Conservation (phyloP, 2,113 vertebrate genomes). For the Rattus rattus region DNA sequence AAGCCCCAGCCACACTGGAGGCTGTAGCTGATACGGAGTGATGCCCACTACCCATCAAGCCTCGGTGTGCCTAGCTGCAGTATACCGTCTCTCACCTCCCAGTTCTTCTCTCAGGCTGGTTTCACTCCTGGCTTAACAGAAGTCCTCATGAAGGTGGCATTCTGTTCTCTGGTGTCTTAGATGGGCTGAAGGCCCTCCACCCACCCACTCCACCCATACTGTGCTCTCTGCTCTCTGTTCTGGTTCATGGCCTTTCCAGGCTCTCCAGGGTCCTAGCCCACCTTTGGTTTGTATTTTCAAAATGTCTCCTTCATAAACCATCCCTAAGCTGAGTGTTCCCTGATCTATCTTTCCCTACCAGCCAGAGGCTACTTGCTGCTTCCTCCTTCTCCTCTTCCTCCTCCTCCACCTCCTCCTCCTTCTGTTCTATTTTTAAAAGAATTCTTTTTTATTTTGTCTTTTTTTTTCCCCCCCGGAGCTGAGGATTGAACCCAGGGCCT, state of each 20-base stretch:
- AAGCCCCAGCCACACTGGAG: background rate
- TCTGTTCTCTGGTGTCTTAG: background rate
- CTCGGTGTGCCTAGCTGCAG: background rate
- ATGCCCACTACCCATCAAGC: background rate
- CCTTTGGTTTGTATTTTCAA: constrained; percentile 3
- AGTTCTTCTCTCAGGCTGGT: too few relatives aligned
- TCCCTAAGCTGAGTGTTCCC: background rate
- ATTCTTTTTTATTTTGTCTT: background rate
- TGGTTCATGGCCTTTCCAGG: background rate
- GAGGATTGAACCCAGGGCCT: too few relatives aligned
- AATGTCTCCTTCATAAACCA: background rate
- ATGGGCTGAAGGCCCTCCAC: background rate
- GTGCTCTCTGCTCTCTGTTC: background rate
- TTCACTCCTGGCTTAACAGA: background rate
- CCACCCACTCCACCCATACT: background rate
- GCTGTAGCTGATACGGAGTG: background rate
- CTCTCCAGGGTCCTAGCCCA: constrained; percentile 24
- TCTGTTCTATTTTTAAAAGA: background rate
- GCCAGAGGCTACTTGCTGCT: background rate
- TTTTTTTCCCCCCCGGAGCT: too few relatives aligned
- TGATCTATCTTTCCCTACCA: background rate
- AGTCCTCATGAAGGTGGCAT: background rate
- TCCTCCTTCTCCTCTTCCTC: background rate
- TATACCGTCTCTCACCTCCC: background rate
- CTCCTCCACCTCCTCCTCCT: background rate